These are phyloP conservation scores for Leucopsar rothschildi DNA, from an alignment of 2,113 vertebrate species.

Conservation along the genomic window DNA sequence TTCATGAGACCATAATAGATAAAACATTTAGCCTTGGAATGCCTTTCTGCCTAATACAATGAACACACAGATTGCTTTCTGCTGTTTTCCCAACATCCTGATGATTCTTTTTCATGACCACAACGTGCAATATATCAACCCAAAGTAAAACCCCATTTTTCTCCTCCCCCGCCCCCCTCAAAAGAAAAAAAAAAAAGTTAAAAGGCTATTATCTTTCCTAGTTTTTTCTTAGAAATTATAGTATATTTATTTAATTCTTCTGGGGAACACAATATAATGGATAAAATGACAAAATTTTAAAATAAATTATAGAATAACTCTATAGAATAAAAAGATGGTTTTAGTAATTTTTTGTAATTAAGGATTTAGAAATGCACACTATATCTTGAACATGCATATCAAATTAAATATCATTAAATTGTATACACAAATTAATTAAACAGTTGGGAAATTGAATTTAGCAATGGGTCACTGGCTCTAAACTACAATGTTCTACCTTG, in stretches of 20 bases:
- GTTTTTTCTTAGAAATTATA: background rate
- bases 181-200: background rate
- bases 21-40: background rate
- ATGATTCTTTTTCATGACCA: background rate
- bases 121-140: background rate
- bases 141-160: background rate
- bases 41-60: background rate
- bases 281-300: background rate
- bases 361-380: background rate
- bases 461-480: conserved; percentile 64
- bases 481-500: conserved; percentile 48
- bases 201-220: background rate
- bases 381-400: conserved; percentile 34
- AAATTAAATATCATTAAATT: conserved; percentile 69
- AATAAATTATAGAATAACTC: background rate
- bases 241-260: background rate
- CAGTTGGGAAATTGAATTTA: conserved; percentile 67
- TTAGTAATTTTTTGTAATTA: conserved; percentile 31
- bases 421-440: conserved; percentile 69
- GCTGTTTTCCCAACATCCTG: background rate
- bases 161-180: fast-evolving
- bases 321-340: background rate
- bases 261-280: background rate
- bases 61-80: background rate
- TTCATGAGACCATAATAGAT: background rate